Evolutionary conservation across 2,888 invertebrate species (phyloP).

Genomic region (Cinara cedri): DNA sequence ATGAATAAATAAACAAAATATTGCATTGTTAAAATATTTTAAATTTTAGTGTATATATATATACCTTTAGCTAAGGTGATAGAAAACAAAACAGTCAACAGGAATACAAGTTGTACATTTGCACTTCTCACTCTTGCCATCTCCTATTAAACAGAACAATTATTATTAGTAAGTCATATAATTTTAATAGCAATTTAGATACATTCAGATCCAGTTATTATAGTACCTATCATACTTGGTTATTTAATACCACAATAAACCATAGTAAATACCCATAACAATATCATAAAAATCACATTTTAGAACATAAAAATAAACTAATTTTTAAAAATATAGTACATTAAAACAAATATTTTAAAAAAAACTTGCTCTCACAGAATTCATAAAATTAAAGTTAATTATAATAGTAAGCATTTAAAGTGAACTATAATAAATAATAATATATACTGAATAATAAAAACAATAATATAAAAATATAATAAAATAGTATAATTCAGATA

Average conservation of each 20-base stretch:
- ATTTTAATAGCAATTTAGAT: not conserved
- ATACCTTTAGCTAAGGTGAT: constrained; percentile 46
- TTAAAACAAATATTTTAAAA: too few species aligned
- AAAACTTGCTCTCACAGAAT: too few species aligned
- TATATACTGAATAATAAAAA: too few species aligned
- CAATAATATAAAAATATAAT: too few species aligned
- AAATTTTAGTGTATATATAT: not conserved
- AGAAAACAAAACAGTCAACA: constrained; percentile 50
- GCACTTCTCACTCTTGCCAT: constrained; percentile 51
- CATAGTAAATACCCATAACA: not conserved
- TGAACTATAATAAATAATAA: too few species aligned
- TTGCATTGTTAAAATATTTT: not conserved
- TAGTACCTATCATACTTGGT: not conserved
- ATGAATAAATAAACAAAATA: constrained; percentile 29
- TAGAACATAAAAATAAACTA: not conserved
- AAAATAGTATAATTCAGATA: too few species aligned
- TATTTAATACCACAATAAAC: not conserved
- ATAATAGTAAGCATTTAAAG: too few species aligned
- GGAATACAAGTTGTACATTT: constrained; percentile 53
- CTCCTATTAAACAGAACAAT: constrained; percentile 45
- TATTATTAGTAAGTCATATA: not conserved
- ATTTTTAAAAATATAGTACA: too few species aligned
- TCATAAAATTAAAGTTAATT: too few species aligned
- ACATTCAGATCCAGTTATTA: not conserved
- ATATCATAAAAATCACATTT: not conserved